These are phyloP conservation scores for Harpagoxenus sublaevis DNA, from an alignment of 2,888 invertebrate genomes.

Conservation along the genomic window DNA sequence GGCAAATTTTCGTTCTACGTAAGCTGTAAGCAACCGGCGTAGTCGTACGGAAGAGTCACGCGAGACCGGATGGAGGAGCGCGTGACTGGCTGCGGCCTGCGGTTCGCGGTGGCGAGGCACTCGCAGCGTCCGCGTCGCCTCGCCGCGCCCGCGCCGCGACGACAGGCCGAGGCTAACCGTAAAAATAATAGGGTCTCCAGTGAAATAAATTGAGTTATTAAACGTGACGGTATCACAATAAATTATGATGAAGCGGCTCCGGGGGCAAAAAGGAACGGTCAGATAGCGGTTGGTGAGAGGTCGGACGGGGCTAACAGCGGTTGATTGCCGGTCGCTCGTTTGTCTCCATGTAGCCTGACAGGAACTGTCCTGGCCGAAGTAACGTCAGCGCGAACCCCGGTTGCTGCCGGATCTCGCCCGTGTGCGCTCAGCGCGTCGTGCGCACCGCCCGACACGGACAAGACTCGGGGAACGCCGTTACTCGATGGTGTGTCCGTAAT, in stretches of 20 bases:
- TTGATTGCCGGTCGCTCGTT: slow-evolving; percentile 86
- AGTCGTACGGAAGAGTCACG: slow-evolving; percentile 49
- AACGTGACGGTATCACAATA: slow-evolving; percentile 86
- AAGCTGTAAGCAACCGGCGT: background rate
- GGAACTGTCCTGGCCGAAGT: slow-evolving; percentile 81
- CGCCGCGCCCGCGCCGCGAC: too few relatives aligned
- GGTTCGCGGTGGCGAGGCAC: background rate
- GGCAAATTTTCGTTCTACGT: slow-evolving; percentile 6
- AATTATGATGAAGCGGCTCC: slow-evolving; percentile 85
- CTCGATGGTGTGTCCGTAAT: slow-evolving; percentile 79
- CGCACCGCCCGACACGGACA: slow-evolving; percentile 51
- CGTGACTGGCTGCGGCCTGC: slow-evolving; percentile 65
- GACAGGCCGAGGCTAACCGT: slow-evolving; percentile 74
- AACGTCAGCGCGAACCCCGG: slow-evolving; percentile 72
- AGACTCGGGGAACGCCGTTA: slow-evolving; percentile 64
- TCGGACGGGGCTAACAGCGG: slow-evolving; percentile 85
- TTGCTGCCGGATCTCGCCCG: slow-evolving; percentile 26
- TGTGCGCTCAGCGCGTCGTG: slow-evolving; percentile 36
- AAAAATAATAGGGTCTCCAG: slow-evolving; percentile 83
- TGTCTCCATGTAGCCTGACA: slow-evolving; percentile 85
- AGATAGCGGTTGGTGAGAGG: slow-evolving; percentile 84
- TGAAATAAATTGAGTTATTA: slow-evolving; percentile 87
- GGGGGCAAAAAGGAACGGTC: slow-evolving; percentile 83
- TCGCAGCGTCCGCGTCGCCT: slow-evolving; percentile 60
- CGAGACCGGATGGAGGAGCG: slow-evolving; percentile 62